These are phyloP conservation scores for Eriocheir sinensis DNA, from an alignment of 1,140 invertebrate genomes.

Conservation along the genomic window DNA sequence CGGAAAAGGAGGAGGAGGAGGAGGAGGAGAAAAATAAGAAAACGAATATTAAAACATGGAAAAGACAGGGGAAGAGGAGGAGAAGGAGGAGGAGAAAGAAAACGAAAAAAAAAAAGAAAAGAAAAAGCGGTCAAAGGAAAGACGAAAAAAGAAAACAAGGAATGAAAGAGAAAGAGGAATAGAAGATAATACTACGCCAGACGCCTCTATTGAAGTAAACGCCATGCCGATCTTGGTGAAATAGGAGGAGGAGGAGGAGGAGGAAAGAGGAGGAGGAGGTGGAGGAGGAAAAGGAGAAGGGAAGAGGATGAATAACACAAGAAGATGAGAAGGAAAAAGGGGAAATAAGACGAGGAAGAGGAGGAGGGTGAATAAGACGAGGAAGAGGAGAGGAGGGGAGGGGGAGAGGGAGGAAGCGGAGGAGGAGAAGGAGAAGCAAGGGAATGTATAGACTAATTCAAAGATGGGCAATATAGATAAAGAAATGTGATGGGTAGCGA, in stretches of 20 bases:
- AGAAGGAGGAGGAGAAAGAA: too few species aligned
- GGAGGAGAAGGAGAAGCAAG: not conserved
- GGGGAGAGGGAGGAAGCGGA: not conserved
- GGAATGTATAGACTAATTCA: not conserved
- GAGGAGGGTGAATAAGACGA: not conserved
- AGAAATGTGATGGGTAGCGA: too few species aligned
- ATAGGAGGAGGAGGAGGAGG: not conserved
- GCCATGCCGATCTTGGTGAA: not conserved
- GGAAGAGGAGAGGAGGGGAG: slow-evolving; percentile 31
- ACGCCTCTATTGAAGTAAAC: too few species aligned
- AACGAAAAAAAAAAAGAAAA: too few species aligned
- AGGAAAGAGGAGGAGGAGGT: not conserved
- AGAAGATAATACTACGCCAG: not conserved
- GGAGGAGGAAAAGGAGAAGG: not conserved
- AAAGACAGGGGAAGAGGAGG: too few species aligned
- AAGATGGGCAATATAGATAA: too few species aligned
- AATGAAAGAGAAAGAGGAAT: too few species aligned
- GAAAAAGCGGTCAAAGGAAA: too few species aligned
- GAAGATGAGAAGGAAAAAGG: not conserved
- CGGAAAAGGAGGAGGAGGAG: not conserved
- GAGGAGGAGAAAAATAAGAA: too few species aligned
- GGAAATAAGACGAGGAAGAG: not conserved
- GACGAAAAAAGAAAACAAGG: too few species aligned
- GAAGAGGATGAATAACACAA: not conserved
- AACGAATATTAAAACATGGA: too few species aligned